Conservation (phyloP, 2,888 invertebrate species). For the Micropterix aruncella region DNA sequence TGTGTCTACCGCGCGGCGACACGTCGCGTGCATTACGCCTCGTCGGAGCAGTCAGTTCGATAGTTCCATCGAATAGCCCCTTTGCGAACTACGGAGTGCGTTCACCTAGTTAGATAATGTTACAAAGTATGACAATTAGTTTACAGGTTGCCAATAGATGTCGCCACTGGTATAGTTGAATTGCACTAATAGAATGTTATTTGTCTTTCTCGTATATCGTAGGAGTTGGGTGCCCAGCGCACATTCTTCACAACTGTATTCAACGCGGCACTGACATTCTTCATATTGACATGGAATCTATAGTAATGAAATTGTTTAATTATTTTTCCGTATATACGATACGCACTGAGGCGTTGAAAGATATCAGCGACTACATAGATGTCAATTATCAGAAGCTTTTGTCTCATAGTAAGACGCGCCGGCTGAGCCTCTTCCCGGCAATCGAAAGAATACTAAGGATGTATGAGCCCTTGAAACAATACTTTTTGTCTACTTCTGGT, state of each 20-base stretch:
- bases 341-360: constrained; percentile 9
- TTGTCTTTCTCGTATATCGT: too few relatives aligned
- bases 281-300: constrained; percentile 7
- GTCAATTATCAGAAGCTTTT: constrained; percentile 13
- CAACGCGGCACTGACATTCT: constrained; percentile 11
- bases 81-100: too few relatives aligned
- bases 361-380: constrained; percentile 9
- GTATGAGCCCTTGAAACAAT: constrained; percentile 14
- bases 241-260: constrained; percentile 12
- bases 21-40: too few relatives aligned
- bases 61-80: too few relatives aligned
- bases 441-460: constrained; percentile 15
- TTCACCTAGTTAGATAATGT: too few relatives aligned
- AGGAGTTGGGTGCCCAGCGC: constrained; percentile 13
- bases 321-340: constrained; percentile 7
- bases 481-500: constrained; percentile 11
- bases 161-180: too few relatives aligned
- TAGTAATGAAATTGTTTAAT: constrained; percentile 9
- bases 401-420: constrained; percentile 13
- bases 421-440: constrained; percentile 14
- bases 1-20: too few relatives aligned
- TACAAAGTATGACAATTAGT: too few relatives aligned
- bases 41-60: too few relatives aligned
- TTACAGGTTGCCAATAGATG: too few relatives aligned
- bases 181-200: too few relatives aligned